Evolutionary conservation across 2,113 vertebrate species (phyloP).

Genomic region (Festucalex cinctus): DNA sequence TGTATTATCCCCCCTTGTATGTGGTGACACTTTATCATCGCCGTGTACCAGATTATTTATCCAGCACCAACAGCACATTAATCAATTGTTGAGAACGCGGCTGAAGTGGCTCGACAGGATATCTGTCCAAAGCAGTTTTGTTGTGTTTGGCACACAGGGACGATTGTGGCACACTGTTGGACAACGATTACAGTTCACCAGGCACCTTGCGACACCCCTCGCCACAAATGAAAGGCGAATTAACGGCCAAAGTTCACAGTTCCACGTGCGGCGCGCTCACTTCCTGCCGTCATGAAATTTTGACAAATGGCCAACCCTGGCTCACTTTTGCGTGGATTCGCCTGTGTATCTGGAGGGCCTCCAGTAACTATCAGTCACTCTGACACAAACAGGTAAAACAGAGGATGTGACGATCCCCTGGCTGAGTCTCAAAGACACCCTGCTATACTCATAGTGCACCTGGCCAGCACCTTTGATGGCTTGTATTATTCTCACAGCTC

Average conservation of each 20-base stretch:
- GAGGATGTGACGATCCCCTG: slow-evolving; percentile 31
- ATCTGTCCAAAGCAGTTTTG: slow-evolving; percentile 47
- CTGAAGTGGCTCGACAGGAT: slow-evolving; percentile 43
- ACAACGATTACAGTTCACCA: slow-evolving; percentile 39
- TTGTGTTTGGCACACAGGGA: slow-evolving; percentile 42
- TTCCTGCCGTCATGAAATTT: slow-evolving; percentile 28
- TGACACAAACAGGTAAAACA: slow-evolving; percentile 46
- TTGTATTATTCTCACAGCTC: slow-evolving; percentile 33
- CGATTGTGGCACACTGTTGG: neutral
- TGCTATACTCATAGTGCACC: slow-evolving; percentile 33
- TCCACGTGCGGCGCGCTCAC: slow-evolving; percentile 14
- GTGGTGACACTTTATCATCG: neutral
- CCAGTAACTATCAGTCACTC: slow-evolving; percentile 53
- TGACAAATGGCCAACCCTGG: slow-evolving; percentile 42
- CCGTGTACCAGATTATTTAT: slow-evolving; percentile 2
- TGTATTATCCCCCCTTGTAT: neutral
- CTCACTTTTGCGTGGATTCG: slow-evolving; percentile 22
- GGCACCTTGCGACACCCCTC: slow-evolving; percentile 50
- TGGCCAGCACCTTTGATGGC: slow-evolving; percentile 32
- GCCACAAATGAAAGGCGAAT: slow-evolving; percentile 49
- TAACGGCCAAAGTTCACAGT: slow-evolving; percentile 22
- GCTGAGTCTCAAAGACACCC: slow-evolving; percentile 33
- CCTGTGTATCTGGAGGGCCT: slow-evolving; percentile 41
- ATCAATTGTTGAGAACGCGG: slow-evolving; percentile 37
- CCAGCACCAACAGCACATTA: slow-evolving; percentile 19